Base-by-base conservation (phyloP, 1,140 invertebrate species). In the Lepidurus packardi region DNA sequence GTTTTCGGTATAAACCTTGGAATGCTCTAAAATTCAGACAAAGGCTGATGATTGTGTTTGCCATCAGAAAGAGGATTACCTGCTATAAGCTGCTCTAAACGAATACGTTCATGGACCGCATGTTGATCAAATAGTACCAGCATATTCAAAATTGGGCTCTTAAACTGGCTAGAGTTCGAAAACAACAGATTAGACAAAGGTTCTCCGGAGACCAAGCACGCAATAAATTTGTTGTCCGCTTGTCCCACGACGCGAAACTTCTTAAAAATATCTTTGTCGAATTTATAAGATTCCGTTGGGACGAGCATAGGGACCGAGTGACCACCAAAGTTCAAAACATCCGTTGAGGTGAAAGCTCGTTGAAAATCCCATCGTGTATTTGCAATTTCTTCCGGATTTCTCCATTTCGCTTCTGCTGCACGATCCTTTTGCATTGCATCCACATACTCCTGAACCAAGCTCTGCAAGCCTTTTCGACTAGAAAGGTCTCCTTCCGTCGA, bases 121-220 rank as follows among this genome's bases (percentile, higher is more conserved):
- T 93, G 92, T 83, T 93, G 92, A 85, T 93, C 92, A 83, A 92
- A 90, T 43, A 91, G 81, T 5, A 91, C 86, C 21, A 92, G 80
- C 75, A 88, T 83, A 78, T 86, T 76, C 13, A 78, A 77, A 34
- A 4, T 34, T 3, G 34, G 34, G 34, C 3, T 7, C 76, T 74
- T 21, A 53, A 74, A 9, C 25, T 77, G 11, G 75, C 45, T 74
- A 53, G 44, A 75, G n/a, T 25, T 53, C 74, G 42, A 76, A 76
- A 34, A n/a, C 76, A 79, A n/a, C 3, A 4, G 80, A 11, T 81
- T 75, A 44, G 75, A 16, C 42, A 76, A 75, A 42, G 77, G 80
- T 75, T 79, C 83, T 75, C 86, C 80, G 76, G 84, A 82, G 73
- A 84, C 83, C 21, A 87, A 78, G 81, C 85, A 86, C 1, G 83